Base-by-base conservation (phyloP, 1,140 invertebrate genomes). In the Bombus sylvicola region DNA sequence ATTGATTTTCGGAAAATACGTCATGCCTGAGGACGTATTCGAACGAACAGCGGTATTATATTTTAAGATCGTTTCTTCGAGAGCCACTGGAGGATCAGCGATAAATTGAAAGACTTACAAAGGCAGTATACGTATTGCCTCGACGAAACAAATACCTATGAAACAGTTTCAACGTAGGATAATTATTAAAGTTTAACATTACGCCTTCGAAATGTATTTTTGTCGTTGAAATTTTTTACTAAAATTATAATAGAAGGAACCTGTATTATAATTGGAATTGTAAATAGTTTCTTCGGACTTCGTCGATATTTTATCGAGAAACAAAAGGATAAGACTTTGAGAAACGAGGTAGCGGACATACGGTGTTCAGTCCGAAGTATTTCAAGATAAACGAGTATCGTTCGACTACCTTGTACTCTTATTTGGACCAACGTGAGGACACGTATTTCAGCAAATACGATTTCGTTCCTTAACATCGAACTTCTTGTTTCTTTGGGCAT, bases 1-100 rank as follows among this genome's bases (percentile, higher is more conserved):
- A 92, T 92, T 92, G 91, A 92, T 92, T 92, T 89, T 90, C 78
- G 82, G 86, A 89, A 90, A 84, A 91, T 90, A 90, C 87, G 66
- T 83, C 75, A 34, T 18, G 88, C 85, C 85, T 43, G 78, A 47
- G 47, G 85, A 78, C 64, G 64, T 22, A 74, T 34, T 62, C 59
- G 71, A n/a, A 59, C 64, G 43, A 66, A 64, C 43, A 57, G 39
- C 57, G 83, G 62, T 64, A 69, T 83, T 79, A 37, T 57, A 39
- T 71, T 85, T 80, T 53, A 34, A n/a, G 74, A 31, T 85, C 66
- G 82, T 89, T 87, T 71, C 73, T 78, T 81, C 72, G 69, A 79
- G 74, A 79, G 71, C 72, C 84, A 47, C 64, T 41, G 72, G 41
- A 37, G 62, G 71, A 86, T 76, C 41, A 62, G 25, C 88, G 85